These are phyloP conservation scores for Cygnus olor DNA, from an alignment of 2,797 vertebrate genomes.

Conservation along the genomic window DNA sequence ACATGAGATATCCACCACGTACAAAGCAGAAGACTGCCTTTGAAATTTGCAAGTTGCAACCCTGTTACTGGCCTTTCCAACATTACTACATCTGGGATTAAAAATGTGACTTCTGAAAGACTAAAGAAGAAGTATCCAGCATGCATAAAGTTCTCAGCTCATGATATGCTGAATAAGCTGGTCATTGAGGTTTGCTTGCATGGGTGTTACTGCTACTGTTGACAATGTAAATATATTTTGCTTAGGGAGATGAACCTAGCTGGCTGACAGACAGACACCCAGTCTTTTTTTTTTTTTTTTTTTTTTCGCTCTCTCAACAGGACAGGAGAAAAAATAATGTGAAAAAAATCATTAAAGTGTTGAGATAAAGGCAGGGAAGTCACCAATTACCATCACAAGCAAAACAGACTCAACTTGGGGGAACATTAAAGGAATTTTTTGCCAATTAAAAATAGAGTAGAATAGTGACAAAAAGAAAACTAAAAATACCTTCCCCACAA, in stretches of 20 bases:
- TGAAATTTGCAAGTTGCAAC: neutral
- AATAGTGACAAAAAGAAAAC: neutral
- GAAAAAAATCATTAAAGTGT: neutral
- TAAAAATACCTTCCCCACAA: neutral
- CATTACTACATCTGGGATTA: neutral
- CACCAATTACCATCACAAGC: neutral
- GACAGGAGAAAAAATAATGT: neutral
- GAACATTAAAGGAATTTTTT: neutral
- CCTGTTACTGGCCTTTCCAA: neutral
- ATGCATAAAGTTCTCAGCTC: neutral
- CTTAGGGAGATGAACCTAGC: neutral
- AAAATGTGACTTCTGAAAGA: neutral
- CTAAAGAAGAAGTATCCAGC: neutral
- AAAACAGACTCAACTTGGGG: neutral
- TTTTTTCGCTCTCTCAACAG: neutral
- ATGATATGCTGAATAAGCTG: fast-evolving
- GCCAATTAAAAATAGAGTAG: neutral
- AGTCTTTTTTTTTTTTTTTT: neutral
- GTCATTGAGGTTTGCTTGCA: neutral
- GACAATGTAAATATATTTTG: neutral
- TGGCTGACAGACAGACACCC: fast-evolving
- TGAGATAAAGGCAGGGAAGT: neutral
- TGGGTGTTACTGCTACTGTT: neutral
- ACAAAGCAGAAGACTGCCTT: neutral
- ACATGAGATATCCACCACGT: neutral